Base-by-base conservation (phyloP, 2,797 vertebrate species). In the Galaxias olidus region DNA sequence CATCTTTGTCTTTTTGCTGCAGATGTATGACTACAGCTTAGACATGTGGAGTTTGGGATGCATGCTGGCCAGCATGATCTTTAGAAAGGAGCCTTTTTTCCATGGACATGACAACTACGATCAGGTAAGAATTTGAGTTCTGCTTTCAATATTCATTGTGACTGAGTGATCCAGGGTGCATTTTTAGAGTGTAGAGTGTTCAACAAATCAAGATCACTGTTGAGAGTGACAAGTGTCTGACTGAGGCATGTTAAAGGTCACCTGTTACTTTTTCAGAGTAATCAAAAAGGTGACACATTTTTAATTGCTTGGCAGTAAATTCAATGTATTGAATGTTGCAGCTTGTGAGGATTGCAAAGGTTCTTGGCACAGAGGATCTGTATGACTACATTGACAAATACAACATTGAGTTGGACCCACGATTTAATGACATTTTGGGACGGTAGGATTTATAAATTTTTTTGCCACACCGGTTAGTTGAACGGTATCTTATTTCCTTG, bases 21-120 rank as follows among this genome's bases (percentile, higher is more conserved):
- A 99, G 97, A 99, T 99, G 98, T 99, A 99, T 66, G 98, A 99
- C 92, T 99, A 99, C 92, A 99, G 97, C 89, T 89, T 99, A 93
- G 98, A 99, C 86, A 99, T 99, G 97, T 99, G 98, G 98, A 99
- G 98, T 91, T 92, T 99, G 93, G 98, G 98, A 46, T 99, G 98
- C 89, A 99, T 99, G 98, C 91, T 99, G 77, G 98, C 98, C 83
- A 99, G 97, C 91, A 99, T 99, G 98, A 99, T 99, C 91, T 99
- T 99, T 91, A 95, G 97, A 84, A 99, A 99, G 94, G 98, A 99
- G 76, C 98, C 97, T 2, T 99, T 99, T 90, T 99, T 99, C 90
- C 98, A 99, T 46, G 97, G 98, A 76, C 97, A 99, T 74, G 97
- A 99, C 89, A 99, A 99, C 90, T 99, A 99, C 12, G 97, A 99